Percentiles rank a stretch among this genome's conserved stretches.
phyloP scores from a whole-genome alignment of 2,113 vertebrate species.

The Arvicanthis niloticus region DNA sequence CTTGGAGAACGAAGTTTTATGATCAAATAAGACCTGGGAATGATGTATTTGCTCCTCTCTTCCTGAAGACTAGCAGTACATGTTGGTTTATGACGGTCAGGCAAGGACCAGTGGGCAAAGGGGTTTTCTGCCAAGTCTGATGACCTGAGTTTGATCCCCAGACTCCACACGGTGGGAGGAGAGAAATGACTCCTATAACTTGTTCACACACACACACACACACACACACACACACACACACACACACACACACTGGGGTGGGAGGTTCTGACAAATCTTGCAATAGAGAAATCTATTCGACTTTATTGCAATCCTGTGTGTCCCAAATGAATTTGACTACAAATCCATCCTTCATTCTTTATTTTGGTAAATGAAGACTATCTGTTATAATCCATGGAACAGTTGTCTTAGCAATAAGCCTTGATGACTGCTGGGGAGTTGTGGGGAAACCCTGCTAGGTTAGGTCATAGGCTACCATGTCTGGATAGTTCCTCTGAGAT shows the following conservation, averaged over 20 bases:
- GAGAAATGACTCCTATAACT: neutral
- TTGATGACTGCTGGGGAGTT: neutral
- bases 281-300: neutral
- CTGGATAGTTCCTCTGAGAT: no score
- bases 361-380: neutral
- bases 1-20: neutral
- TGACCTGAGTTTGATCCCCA: neutral
- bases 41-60: neutral
- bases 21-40: neutral
- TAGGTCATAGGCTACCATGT: no score
- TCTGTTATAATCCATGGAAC: neutral
- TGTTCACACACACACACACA: neutral
- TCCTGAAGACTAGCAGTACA: conserved; percentile 9
- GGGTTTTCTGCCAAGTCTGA: neutral
- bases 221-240: neutral
- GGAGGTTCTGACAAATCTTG: neutral
- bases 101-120: neutral
- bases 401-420: neutral
- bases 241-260: neutral
- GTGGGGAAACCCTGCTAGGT: no score
- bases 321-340: neutral
- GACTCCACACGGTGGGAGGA: neutral
- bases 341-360: neutral
- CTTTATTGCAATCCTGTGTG: neutral
- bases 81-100: conserved; percentile 4